A percentile compares a stretch with the other conserved stretches of the same genome.
These are phyloP conservation scores for Acrocephalus arundinaceus DNA, from an alignment of 2,113 vertebrate species.

Conservation along the genomic window DNA sequence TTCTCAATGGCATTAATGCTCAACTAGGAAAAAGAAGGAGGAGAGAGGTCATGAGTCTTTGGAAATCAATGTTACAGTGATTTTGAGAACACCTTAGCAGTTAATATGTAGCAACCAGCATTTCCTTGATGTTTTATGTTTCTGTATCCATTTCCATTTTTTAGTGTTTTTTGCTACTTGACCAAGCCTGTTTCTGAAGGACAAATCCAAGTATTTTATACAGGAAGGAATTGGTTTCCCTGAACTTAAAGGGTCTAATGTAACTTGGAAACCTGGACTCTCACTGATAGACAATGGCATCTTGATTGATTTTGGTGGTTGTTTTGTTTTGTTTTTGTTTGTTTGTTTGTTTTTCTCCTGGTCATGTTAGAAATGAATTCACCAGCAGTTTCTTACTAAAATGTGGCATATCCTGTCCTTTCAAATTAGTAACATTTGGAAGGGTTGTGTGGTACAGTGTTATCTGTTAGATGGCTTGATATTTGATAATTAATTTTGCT, in stretches of 20 bases:
- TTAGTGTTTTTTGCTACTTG: neutral
- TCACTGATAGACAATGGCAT: neutral
- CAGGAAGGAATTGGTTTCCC: neutral
- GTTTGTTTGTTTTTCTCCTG: fast-evolving
- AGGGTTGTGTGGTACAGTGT: neutral
- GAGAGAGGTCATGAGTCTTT: neutral
- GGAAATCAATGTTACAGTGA: fast-evolving
- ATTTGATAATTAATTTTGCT: neutral
- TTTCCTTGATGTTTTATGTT: neutral
- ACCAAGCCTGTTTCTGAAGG: neutral
- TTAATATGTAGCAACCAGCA: neutral
- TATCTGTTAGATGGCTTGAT: neutral
- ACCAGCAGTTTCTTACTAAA: neutral
- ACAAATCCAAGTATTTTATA: neutral
- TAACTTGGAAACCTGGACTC: neutral
- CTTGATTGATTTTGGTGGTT: neutral
- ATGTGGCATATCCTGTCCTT: neutral
- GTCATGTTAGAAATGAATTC: neutral
- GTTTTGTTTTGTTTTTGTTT: neutral
- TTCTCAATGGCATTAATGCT: neutral
- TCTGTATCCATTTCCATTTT: neutral
- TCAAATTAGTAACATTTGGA: neutral
- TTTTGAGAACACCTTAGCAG: neutral
- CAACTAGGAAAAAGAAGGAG: neutral
- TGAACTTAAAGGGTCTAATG: neutral